These are phyloP conservation scores for Eulacestoma nigropectus DNA, from an alignment of 2,113 vertebrate genomes.

Conservation along the genomic window DNA sequence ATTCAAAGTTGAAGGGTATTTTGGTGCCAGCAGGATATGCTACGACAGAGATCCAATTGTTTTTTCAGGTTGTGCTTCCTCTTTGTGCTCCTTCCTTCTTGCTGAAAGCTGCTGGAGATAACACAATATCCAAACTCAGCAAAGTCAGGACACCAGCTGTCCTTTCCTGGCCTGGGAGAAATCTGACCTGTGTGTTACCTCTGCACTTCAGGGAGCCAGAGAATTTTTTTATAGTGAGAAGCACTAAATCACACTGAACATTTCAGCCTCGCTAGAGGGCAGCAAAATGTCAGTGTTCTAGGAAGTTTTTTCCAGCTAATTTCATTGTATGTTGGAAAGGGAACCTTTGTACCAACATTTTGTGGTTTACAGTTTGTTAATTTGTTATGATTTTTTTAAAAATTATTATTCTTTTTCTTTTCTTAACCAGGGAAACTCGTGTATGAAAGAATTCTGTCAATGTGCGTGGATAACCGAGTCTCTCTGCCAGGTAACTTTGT, in stretches of 20 bases:
- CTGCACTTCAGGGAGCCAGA: background rate
- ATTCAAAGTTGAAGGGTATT: background rate
- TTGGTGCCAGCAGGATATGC: background rate
- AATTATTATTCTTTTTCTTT: background rate
- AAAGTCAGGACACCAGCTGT: background rate
- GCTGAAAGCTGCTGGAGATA: background rate
- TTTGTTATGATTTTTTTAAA: background rate
- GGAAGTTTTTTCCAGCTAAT: background rate
- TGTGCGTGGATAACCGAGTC: conserved; percentile 81
- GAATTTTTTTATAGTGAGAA: accelerated
- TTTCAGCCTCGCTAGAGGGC: conserved; percentile 59
- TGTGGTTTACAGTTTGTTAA: background rate
- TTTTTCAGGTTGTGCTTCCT: background rate
- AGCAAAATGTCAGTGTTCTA: background rate
- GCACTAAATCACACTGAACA: background rate
- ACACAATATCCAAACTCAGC: background rate
- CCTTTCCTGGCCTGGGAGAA: background rate
- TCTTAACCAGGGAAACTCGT: conserved; percentile 83
- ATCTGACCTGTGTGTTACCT: background rate
- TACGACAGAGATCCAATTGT: background rate
- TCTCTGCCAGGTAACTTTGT: conserved; percentile 76
- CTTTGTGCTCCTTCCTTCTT: background rate
- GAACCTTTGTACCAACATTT: background rate
- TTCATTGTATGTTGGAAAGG: background rate
- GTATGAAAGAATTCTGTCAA: conserved; percentile 90